These are phyloP conservation scores for Spodoptera frugiperda DNA, from an alignment of 1,140 invertebrate genomes.

Conservation along the genomic window DNA sequence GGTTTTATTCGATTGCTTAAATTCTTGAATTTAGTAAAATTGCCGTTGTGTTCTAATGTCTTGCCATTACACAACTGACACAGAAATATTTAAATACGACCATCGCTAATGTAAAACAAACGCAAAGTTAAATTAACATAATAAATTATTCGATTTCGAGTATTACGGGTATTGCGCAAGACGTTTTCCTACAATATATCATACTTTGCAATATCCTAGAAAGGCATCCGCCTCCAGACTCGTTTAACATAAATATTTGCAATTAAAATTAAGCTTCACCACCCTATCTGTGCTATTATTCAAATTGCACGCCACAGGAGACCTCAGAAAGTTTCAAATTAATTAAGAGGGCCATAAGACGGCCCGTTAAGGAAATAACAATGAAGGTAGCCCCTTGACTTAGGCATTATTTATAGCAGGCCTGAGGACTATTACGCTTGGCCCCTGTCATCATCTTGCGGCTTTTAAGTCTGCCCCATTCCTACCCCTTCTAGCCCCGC, in stretches of 20 bases:
- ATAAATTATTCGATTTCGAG: slow-evolving; percentile 50
- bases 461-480: slow-evolving; percentile 65
- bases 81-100: slow-evolving; percentile 4
- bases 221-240: slow-evolving; percentile 63
- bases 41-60: too few species aligned
- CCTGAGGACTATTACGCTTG: slow-evolving; percentile 72
- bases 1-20: background rate
- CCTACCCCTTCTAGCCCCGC: slow-evolving; percentile 60
- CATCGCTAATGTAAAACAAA: slow-evolving; percentile 40
- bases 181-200: slow-evolving; percentile 70
- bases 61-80: background rate
- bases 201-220: slow-evolving; percentile 74
- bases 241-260: slow-evolving; percentile 86
- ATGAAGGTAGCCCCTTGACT: slow-evolving; percentile 68
- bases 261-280: slow-evolving; percentile 84
- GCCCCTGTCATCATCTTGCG: slow-evolving; percentile 69
- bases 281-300: slow-evolving; percentile 84
- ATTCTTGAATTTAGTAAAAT: background rate
- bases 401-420: slow-evolving; percentile 79
- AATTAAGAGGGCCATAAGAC: slow-evolving; percentile 86
- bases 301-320: slow-evolving; percentile 84
- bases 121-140: slow-evolving; percentile 36
- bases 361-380: slow-evolving; percentile 85
- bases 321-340: slow-evolving; percentile 86
- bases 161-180: slow-evolving; percentile 50